A percentile compares a stretch with the other conserved stretches of the same genome.
Evolutionary conservation across 1,140 invertebrate genomes (phyloP).

Genomic region (Hydropsyche tenuis): DNA sequence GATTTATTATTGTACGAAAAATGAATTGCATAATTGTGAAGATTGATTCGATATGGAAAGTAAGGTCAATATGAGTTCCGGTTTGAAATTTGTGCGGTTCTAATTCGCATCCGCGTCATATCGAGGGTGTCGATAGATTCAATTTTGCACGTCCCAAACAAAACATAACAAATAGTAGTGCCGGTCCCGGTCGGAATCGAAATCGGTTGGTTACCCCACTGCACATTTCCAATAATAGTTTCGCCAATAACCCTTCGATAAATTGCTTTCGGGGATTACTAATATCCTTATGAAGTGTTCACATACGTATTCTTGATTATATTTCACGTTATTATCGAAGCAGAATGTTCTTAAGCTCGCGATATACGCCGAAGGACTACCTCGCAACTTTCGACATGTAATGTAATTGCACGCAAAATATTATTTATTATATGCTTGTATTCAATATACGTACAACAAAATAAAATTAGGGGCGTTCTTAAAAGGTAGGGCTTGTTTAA

Average conservation of each 20-base stretch:
- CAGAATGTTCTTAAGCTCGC: too few relatives aligned
- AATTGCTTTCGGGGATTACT: conserved; percentile 21
- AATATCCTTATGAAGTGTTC: conserved; percentile 20
- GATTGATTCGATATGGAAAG: too few relatives aligned
- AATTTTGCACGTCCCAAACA: neutral
- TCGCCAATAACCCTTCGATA: conserved; percentile 11
- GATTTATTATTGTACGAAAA: too few relatives aligned
- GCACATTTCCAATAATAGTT: conserved; percentile 13
- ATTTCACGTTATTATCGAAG: neutral
- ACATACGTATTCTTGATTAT: conserved; percentile 4
- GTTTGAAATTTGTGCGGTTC: neutral
- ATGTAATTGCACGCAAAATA: too few relatives aligned
- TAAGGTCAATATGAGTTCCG: too few relatives aligned
- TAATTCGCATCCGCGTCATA: neutral
- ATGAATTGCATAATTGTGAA: too few relatives aligned
- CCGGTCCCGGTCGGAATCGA: neutral
- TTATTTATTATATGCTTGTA: neutral
- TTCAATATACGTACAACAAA: neutral
- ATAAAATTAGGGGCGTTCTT: neutral
- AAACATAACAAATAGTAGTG: neutral
- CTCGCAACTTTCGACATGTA: too few relatives aligned
- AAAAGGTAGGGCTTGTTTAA: conserved; percentile 16
- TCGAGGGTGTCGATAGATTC: neutral
- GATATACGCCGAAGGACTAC: too few relatives aligned
- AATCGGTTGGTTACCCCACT: conserved; percentile 1